Evolutionary conservation across 2,797 vertebrate genomes (phyloP), one percentile per base, ranked within the genome.

Genomic region (Acridotheres tristis): DNA sequence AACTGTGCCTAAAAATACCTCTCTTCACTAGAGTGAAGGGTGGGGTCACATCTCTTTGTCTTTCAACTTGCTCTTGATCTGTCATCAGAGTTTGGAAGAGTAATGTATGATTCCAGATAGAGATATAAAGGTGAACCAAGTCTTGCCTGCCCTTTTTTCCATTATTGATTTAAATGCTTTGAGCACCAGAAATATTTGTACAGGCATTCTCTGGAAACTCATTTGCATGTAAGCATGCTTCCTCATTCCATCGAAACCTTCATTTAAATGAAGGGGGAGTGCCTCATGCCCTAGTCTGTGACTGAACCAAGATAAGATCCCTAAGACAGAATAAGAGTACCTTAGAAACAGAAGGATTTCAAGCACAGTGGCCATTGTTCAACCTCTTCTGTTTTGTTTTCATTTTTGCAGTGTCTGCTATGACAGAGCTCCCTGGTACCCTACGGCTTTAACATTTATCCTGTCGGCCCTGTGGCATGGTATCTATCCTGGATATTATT

Each of bases 391-490:
- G 54, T 90, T 94, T 73, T 87, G 36, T 85, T 79, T 94, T 78
- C 67, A 2, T 93, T 71, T 94, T 88, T 45, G n/a, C 97, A 99
- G 99, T 3, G 98, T 99, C 73, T 99, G 99, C 95, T 99, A 99
- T 54, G 98, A 99, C 90, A 98, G 99, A 95, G 99, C 97, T 40
- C 98, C 98, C 6, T 97, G 97, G 94, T 98, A 99, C 96, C 98
- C 97, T 54, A 98, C 99, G 5, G 98, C 97, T 34, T 92, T 99
- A 96, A 99, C 99, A 10, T 99, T 99, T 84, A 47, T 99, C 94
- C 98, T 99, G 82, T 99, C 99, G 1, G 99, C 99, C n/a, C 88
- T 99, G 94, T 99, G 99, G 99, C 99, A 99, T 17, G 99, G 99
- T 18, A 98, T 99, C 96, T 99, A 99, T 96, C 99, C 99, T 26